phyloP scores from a whole-genome alignment of 1,140 invertebrate genomes.

The Tachypleus tridentatus region DNA sequence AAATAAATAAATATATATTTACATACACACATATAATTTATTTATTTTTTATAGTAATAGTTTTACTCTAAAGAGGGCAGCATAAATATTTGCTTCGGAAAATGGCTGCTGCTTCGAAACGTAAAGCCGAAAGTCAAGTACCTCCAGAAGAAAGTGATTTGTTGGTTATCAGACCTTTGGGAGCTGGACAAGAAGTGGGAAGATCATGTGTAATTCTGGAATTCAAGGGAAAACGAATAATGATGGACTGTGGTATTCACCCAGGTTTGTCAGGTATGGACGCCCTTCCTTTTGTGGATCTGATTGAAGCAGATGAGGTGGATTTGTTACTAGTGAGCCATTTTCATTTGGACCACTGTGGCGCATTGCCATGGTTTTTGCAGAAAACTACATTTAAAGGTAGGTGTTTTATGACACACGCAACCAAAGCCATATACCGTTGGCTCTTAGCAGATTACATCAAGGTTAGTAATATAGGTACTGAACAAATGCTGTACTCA shows the following conservation, averaged over 20 bases:
- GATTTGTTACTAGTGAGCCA: conserved; percentile 94
- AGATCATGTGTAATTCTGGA: conserved; percentile 96
- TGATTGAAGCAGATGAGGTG: conserved; percentile 94
- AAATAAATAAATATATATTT: too few species aligned
- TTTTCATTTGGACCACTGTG: conserved; percentile 98
- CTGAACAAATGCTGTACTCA: conserved; percentile 95
- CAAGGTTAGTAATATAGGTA: conserved; percentile 96
- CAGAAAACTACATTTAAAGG: conserved; percentile 96
- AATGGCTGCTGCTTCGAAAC: conserved; percentile 20
- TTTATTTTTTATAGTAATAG: too few species aligned
- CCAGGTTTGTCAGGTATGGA: conserved; percentile 85
- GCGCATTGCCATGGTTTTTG: conserved; percentile 95
- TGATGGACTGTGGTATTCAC: conserved; percentile 96
- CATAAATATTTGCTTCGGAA: background rate
- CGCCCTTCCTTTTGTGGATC: conserved; percentile 92
- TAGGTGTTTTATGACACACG: conserved; percentile 98
- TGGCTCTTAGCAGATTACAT: conserved; percentile 99
- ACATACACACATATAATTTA: too few species aligned
- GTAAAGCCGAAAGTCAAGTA: conserved; percentile 23
- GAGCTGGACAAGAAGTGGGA: conserved; percentile 98
- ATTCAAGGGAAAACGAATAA: conserved; percentile 97
- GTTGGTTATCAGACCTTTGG: conserved; percentile 69
- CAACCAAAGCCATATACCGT: conserved; percentile 98
- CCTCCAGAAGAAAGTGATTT: conserved; percentile 76
- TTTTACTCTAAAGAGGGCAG: too few species aligned